Base-by-base conservation (phyloP, 2,113 vertebrate species). In the Xerus inauris region DNA sequence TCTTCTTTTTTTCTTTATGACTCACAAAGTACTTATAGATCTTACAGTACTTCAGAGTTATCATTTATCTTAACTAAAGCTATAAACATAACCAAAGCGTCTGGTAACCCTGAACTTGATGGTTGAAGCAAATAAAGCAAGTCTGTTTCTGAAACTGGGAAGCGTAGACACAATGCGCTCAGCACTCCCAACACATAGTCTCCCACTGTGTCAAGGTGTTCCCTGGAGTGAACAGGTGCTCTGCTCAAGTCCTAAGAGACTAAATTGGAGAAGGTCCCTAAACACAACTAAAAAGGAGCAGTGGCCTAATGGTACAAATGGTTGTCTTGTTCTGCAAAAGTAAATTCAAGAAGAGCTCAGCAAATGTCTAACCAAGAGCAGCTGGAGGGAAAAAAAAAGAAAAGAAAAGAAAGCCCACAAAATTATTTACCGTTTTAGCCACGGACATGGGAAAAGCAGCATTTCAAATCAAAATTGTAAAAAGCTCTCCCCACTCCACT, bases 351-450 rank as follows among this genome's bases (percentile, higher is more conserved):
- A 76, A 47, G 81, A 73, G 51, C 19, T 82, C 90, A 96, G 47
- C 86, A 87, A 95, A 95, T 1, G 76, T 89, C 95, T 94, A 95
- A 62, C 76, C 96, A 95, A 91, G 22, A 97, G 81, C 65, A 94
- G 62, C 91, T 92, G 47, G 2, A 12, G 10, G 10, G 4, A 10
- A 8, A 5, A 26, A 19, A 54, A 57, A 19, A 59, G n/a, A n/a
- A 71, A 38, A 30, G 65, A 28, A 62, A 62, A 71, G 32, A 47
- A 59, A 47, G 16, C 42, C 54, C 69, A 62, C 62, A 77, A 95
- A 92, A 95, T 94, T 93, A 96, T 93, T 89, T 97, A 89, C 49
- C 26, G 57, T 94, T 97, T 97, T 76, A 96, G 96, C 82, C 79
- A 67, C 12, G 42, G 65, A 40, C 73, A 96, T 80, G 65, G 87